These are phyloP conservation scores for Papilio helenus DNA, from an alignment of 1,140 invertebrate genomes.

Conservation along the genomic window DNA sequence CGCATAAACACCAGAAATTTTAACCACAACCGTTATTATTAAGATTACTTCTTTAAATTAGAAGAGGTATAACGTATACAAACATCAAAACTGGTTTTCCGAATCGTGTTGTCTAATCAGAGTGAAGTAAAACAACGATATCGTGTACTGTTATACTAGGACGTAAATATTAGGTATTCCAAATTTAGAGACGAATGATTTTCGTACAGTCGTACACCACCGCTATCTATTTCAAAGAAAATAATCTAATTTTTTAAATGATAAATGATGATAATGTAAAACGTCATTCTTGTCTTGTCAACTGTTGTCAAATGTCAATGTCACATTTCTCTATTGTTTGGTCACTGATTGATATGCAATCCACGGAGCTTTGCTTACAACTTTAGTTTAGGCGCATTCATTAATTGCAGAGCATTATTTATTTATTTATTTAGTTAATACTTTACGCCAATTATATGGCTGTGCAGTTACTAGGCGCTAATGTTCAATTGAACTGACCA, in stretches of 20 bases:
- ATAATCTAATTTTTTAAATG: not conserved
- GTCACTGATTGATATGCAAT: too few relatives aligned
- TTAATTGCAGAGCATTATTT: too few relatives aligned
- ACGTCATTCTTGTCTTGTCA: not conserved
- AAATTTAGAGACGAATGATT: not conserved
- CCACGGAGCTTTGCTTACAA: too few relatives aligned
- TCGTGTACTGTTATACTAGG: not conserved
- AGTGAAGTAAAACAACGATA: not conserved
- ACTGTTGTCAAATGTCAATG: not conserved
- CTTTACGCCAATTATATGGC: too few relatives aligned
- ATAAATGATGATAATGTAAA: slow-evolving; percentile 12
- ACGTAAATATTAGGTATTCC: not conserved
- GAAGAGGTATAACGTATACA: slow-evolving; percentile 6
- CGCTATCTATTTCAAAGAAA: slow-evolving; percentile 13
- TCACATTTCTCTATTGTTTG: not conserved
- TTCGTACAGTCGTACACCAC: not conserved
- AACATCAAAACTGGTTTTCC: slow-evolving; percentile 19
- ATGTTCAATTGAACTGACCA: too few relatives aligned
- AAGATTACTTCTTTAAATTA: slow-evolving; percentile 25
- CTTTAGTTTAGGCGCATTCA: too few relatives aligned
- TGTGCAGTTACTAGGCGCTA: too few relatives aligned
- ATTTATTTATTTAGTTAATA: too few relatives aligned
- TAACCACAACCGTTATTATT: slow-evolving; percentile 38
- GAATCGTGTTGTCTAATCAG: not conserved
- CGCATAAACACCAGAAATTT: slow-evolving; percentile 19